Evolutionary conservation across 1,140 invertebrate species (phyloP).

Genomic region (Yoshiicerus persimilis): DNA sequence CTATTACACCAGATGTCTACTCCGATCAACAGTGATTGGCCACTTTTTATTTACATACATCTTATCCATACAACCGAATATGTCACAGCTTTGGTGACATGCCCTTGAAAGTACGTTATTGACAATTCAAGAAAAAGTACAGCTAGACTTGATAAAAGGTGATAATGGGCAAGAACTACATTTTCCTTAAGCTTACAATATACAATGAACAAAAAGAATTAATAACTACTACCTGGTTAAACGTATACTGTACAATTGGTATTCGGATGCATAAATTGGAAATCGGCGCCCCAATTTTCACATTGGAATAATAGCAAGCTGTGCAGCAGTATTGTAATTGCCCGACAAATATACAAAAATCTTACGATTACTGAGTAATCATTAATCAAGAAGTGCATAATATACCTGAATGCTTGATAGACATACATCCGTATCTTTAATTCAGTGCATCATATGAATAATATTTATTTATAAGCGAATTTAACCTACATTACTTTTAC

Average conservation of each 20-base stretch:
- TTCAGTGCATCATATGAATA: neutral
- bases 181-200: neutral
- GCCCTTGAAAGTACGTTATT: neutral
- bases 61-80: neutral
- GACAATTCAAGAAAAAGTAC: neutral
- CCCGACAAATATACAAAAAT: no score
- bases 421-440: neutral
- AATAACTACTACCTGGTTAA: no score
- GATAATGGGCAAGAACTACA: neutral
- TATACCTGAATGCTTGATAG: no score
- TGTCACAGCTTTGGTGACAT: neutral
- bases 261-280: no score
- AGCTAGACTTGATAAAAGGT: neutral
- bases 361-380: no score
- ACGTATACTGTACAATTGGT: no score
- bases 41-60: neutral
- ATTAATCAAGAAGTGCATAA: no score
- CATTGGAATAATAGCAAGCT: no score
- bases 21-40: no score
- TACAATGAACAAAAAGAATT: neutral
- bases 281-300: no score
- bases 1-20: no score
- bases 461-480: neutral
- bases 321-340: no score
- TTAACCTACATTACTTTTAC: neutral